These are phyloP conservation scores for Eristalis tenax DNA, from an alignment of 2,888 invertebrate genomes.

Conservation along the genomic window DNA sequence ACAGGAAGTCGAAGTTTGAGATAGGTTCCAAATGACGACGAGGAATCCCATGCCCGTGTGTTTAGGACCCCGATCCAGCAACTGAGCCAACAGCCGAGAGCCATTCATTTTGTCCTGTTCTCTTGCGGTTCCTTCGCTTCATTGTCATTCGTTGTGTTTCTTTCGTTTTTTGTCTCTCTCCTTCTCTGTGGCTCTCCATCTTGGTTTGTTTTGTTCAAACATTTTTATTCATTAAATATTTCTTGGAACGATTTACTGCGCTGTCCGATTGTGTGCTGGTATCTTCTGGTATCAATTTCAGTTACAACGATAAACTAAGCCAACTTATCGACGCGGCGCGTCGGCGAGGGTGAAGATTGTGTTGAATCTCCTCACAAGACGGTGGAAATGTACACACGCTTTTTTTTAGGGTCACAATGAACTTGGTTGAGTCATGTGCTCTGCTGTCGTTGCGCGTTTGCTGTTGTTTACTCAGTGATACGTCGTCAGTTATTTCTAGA, in stretches of 20 bases:
- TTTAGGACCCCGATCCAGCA: constrained; percentile 53
- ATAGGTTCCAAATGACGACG: constrained; percentile 53
- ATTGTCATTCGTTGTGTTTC: constrained; percentile 18
- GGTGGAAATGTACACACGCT: constrained; percentile 26
- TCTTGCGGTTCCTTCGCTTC: constrained; percentile 27
- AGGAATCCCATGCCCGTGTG: constrained; percentile 55
- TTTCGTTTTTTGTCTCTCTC: not conserved
- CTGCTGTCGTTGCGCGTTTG: not conserved
- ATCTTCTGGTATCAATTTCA: constrained; percentile 1
- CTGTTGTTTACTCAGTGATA: constrained; percentile 27
- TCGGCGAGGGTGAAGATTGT: constrained; percentile 1
- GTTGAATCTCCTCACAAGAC: too few relatives aligned
- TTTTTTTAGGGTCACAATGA: constrained; percentile 52
- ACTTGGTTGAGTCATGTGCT: constrained; percentile 37
- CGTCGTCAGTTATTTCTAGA: constrained; percentile 35
- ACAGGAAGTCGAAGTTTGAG: constrained; percentile 66
- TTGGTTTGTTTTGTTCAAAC: constrained; percentile 45
- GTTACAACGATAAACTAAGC: constrained; percentile 21
- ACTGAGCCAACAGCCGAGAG: constrained; percentile 48
- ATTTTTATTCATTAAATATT: constrained; percentile 65
- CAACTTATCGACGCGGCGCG: constrained; percentile 13
- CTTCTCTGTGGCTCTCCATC: not conserved
- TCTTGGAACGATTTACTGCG: constrained; percentile 60
- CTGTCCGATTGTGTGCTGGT: constrained; percentile 7
- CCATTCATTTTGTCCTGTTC: constrained; percentile 52